These are phyloP conservation scores for Blastobasis adustella DNA, from an alignment of 2,888 invertebrate species.

Conservation along the genomic window DNA sequence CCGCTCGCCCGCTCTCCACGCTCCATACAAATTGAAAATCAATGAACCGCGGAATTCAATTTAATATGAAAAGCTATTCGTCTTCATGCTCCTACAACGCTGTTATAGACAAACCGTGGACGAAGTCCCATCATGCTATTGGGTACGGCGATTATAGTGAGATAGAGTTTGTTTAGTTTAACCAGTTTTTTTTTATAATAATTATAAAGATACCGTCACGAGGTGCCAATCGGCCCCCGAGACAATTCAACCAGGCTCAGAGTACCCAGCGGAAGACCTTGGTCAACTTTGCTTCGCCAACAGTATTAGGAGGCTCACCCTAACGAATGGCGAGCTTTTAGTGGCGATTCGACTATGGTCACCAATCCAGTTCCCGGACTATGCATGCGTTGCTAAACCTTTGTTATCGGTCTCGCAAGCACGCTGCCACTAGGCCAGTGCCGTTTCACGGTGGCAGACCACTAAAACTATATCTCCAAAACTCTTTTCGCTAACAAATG, in stretches of 20 bases:
- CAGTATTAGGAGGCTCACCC: too few relatives aligned
- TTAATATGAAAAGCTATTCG: conserved; percentile 61
- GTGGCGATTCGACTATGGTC: neutral
- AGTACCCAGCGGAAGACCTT: neutral
- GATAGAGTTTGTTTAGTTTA: neutral
- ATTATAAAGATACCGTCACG: neutral
- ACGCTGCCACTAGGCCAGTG: too few relatives aligned
- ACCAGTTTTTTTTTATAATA: neutral
- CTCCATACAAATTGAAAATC: conserved; percentile 66
- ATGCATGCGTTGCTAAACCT: too few relatives aligned
- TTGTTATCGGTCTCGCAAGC: too few relatives aligned
- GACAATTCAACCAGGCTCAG: too few relatives aligned
- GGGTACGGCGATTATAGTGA: conserved; percentile 25
- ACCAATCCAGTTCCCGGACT: neutral
- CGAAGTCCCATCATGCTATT: conserved; percentile 25
- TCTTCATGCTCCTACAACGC: conserved; percentile 34
- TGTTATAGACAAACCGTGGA: conserved; percentile 16
- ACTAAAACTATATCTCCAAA: too few relatives aligned
- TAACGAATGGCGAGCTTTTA: neutral
- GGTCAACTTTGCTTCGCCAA: too few relatives aligned
- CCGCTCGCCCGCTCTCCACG: conserved; percentile 36
- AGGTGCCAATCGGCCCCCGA: too few relatives aligned
- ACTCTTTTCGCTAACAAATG: too few relatives aligned
- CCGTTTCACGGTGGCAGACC: too few relatives aligned
- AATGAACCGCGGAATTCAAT: conserved; percentile 62